Evolutionary conservation across 2,888 invertebrate species (phyloP), one percentile per base, ranked within the genome.

Genomic region (Phaedon cochleariae): DNA sequence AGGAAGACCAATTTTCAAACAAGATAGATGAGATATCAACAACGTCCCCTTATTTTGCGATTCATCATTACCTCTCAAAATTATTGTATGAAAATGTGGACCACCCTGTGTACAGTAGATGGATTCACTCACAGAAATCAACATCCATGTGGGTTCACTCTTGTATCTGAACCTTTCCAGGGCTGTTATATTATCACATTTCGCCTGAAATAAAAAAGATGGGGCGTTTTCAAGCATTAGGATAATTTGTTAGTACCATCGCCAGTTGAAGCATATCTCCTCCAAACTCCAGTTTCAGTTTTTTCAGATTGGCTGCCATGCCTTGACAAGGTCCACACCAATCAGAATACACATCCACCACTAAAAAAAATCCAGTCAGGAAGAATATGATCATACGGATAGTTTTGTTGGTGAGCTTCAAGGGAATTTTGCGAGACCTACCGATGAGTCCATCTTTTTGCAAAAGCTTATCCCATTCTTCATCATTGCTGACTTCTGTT

Each of bases 281-380:
- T 6, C 95, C 95, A 17, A 94, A 83, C 84, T 96, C 96, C 75
- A 96, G 87, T 82, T 96, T 96, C 70, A 96, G 87, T 84, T 93
- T 94, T 81, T 93, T 92, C 74, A 97, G 86, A 80, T 90, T 92
- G 52, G 92, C 92, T 58, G 92, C 86, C 92, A 96, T 94, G 22
- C 94, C 94, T 64, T 89, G 83, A 79, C 96, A 96, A 0, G 96
- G 95, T 0, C 96, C 96, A 79, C 94, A 93, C 96, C 96, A 97
- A 68, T 93, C 93, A 6, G 95, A 92, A 82, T 93, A 96, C 12
- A 96, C 89, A 81, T 97, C 96, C 64, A 95, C 86, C 65, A 97
- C 93, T 91, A 81, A 51, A 82, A 77, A 54, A 63, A 59, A 67
- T 31, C 31, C 12, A 1, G 10, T 37, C 15, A 29, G 4, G n/a